Conservation (phyloP, 2,113 vertebrate species). For the Rana temporaria region DNA sequence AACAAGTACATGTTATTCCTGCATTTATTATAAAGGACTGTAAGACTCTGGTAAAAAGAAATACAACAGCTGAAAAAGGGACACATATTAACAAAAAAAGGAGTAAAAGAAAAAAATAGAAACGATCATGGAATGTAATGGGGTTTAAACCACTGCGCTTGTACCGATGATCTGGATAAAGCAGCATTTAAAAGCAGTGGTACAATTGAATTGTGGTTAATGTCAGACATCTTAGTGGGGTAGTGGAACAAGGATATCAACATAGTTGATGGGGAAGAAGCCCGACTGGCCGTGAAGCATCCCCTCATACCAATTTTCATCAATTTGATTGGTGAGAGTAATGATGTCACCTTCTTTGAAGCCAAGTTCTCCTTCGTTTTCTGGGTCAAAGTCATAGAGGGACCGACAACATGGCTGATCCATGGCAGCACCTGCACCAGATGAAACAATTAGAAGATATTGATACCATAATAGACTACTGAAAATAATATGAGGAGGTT, state of each 20-base stretch:
- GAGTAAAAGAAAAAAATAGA: conserved; percentile 66
- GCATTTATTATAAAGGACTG: conserved; percentile 61
- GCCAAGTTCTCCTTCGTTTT: conserved; percentile 97
- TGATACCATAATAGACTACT: too few species aligned
- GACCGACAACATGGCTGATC: conserved; percentile 97
- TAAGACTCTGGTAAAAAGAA: conserved; percentile 63
- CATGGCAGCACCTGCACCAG: conserved; percentile 78
- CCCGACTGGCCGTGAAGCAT: conserved; percentile 96
- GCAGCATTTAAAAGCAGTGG: conserved; percentile 82
- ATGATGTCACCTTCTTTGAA: conserved; percentile 98
- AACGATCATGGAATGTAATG: conserved; percentile 52
- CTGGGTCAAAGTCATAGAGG: conserved; percentile 96
- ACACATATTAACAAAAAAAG: conserved; percentile 67
- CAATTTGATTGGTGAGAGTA: conserved; percentile 97
- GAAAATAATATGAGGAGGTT: too few species aligned
- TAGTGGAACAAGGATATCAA: conserved; percentile 94
- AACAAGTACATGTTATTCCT: conserved; percentile 65
- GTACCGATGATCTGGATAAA: conserved; percentile 74
- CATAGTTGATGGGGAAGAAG: conserved; percentile 99
- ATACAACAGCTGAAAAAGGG: conserved; percentile 60
- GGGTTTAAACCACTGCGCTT: conserved; percentile 74
- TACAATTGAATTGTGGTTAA: conserved; percentile 66
- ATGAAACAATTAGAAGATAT: background rate
- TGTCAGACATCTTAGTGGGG: conserved; percentile 82
- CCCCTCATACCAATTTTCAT: conserved; percentile 99